Evolutionary conservation across 2,113 vertebrate genomes (phyloP).

Genomic region (Poeciliopsis turrubarensis): DNA sequence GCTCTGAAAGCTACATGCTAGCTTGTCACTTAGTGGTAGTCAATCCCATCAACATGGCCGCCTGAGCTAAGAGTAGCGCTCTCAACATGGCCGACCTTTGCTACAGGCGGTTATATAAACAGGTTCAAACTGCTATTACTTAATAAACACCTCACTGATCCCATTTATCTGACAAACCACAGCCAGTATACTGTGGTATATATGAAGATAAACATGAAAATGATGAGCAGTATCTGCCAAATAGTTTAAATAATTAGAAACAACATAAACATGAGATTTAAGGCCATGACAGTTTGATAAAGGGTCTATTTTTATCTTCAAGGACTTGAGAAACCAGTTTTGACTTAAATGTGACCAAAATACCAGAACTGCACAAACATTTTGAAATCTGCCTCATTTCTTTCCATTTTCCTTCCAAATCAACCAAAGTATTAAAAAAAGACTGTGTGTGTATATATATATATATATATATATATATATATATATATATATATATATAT

Average conservation of each 20-base stretch:
- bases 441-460: too few species aligned
- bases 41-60: not conserved
- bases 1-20: conserved; percentile 55
- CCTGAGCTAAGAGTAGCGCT: not conserved
- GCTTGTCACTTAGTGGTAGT: not conserved
- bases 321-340: not conserved
- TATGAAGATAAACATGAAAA: conserved; percentile 17
- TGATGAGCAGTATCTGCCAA: not conserved
- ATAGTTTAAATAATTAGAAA: not conserved
- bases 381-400: not conserved
- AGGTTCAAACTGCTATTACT: not conserved
- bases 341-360: not conserved
- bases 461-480: too few species aligned
- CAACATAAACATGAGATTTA: not conserved
- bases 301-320: not conserved
- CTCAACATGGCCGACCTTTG: conserved; percentile 5
- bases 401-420: not conserved
- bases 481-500: too few species aligned
- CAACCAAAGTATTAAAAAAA: not conserved
- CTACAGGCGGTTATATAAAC: not conserved
- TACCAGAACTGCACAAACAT: not conserved
- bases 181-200: conserved; percentile 12
- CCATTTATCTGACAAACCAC: conserved; percentile 15
- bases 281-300: not conserved
- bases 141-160: not conserved